phyloP scores from a whole-genome alignment of 2,888 invertebrate genomes.

The Cacoxenus indagator region DNA sequence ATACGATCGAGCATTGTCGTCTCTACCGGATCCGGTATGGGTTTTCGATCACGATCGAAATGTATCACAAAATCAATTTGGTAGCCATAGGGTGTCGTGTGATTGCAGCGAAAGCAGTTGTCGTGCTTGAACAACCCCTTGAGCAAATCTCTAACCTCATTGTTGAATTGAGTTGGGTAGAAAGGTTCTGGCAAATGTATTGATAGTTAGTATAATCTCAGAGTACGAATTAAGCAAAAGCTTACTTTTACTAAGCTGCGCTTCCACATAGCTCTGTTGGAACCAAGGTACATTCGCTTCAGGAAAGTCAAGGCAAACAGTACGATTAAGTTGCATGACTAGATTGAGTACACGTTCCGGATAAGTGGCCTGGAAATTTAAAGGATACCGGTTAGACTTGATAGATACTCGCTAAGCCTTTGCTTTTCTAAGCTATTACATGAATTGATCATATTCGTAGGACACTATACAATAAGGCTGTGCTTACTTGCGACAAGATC shows the following conservation, averaged over 20 bases:
- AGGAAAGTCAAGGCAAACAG: constrained; percentile 77
- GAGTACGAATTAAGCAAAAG: background rate
- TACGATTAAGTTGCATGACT: constrained; percentile 77
- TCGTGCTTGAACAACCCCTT: constrained; percentile 57
- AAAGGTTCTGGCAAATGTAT: constrained; percentile 39
- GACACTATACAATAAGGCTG: too few species aligned
- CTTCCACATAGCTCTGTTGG: constrained; percentile 75
- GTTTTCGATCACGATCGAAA: constrained; percentile 62
- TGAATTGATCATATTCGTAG: too few species aligned
- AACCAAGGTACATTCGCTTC: constrained; percentile 78
- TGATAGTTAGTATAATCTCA: background rate
- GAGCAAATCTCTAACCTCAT: constrained; percentile 57
- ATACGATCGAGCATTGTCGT: constrained; percentile 65
- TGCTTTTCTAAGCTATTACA: too few species aligned
- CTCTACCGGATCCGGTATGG: constrained; percentile 57
- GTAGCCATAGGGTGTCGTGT: constrained; percentile 70
- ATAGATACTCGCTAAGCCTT: too few species aligned
- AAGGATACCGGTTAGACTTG: too few species aligned
- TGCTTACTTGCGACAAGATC: too few species aligned
- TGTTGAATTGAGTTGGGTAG: constrained; percentile 45
- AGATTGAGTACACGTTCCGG: constrained; percentile 73
- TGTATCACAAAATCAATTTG: constrained; percentile 70
- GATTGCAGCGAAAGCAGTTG: constrained; percentile 64
- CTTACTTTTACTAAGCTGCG: constrained; percentile 71
- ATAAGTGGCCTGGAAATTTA: constrained; percentile 73